A percentile compares a stretch with the other conserved stretches of the same genome.
phyloP scores from a whole-genome alignment of 1,140 invertebrate species.

The Ylistrum balloti region DNA sequence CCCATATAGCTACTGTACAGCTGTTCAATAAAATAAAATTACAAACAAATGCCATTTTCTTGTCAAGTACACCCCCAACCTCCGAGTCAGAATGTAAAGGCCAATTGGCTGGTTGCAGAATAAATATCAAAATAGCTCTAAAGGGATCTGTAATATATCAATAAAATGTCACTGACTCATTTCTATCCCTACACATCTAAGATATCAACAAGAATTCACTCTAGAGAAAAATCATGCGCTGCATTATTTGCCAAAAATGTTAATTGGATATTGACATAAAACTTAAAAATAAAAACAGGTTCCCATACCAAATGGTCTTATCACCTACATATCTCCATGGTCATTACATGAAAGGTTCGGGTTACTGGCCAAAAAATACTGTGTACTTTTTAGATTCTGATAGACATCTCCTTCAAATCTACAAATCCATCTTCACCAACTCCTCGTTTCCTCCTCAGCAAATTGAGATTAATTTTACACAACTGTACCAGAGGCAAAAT shows the following conservation, averaged over 20 bases:
- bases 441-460: neutral
- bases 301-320: neutral
- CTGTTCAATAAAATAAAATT: no score
- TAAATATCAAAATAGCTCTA: no score
- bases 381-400: neutral
- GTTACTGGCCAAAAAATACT: neutral
- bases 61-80: no score
- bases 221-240: neutral
- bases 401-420: neutral
- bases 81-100: no score
- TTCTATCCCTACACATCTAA: no score
- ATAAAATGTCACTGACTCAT: no score
- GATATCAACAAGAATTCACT: no score
- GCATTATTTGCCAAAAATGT: neutral
- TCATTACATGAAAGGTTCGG: conserved; percentile 22
- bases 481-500: neutral
- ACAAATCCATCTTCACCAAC: neutral
- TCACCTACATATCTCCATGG: neutral
- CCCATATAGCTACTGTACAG: no score
- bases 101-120: no score
- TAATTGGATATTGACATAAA: neutral
- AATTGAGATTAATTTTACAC: conserved; percentile 38
- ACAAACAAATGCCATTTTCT: no score
- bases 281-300: neutral
- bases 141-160: no score